Evolutionary conservation across 2,113 vertebrate genomes (phyloP), one percentile per base, ranked within the genome.

Genomic region (Pluvialis apricaria): DNA sequence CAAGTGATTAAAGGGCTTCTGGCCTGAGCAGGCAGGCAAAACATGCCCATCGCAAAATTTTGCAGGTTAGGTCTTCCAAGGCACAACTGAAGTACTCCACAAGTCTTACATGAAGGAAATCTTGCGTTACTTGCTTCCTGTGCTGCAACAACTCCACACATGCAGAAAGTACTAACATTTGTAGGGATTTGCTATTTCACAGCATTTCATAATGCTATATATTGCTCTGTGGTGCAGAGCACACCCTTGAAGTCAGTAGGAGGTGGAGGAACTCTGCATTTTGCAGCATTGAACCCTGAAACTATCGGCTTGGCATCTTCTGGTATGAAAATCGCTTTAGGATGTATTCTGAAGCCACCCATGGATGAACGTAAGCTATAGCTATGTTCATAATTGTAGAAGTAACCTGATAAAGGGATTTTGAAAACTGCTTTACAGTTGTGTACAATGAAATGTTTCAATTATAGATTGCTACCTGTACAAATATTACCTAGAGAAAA

Each of bases 401-500:
- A 82, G 42, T 19, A 71, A 89, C 25, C 19, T 29, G 34, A 89
- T 38, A 69, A 86, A 82, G 7, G 6, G 20, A 44, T 71, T 86
- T 55, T 52, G 47, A 49, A 70, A 64, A 17, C 7, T 52, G 47
- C 32, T 79, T 90, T 85, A 45, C 24, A 72, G 44, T 31, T 10
- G 1, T 28, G 24, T 29, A 61, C 61, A 61, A 65, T 13, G 10
- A 69, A 82, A 79, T 54, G 13, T 75, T 89, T 79, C 92, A 58
- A 31, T 89, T 88, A 69, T 11, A 40, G 28, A 75, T n/a, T 82
- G 15, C 29, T 73, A 88, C 55, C 51, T 64, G 19, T 26, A 86
- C 61, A 87, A 91, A 65, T 15, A 82, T 61, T 36, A 90, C 68
- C 69, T 44, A n/a, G 31, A 89, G 38, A 36, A 79, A 78, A 93